Conservation (phyloP, 2,113 vertebrate species). For the Carettochelys insculpta region DNA sequence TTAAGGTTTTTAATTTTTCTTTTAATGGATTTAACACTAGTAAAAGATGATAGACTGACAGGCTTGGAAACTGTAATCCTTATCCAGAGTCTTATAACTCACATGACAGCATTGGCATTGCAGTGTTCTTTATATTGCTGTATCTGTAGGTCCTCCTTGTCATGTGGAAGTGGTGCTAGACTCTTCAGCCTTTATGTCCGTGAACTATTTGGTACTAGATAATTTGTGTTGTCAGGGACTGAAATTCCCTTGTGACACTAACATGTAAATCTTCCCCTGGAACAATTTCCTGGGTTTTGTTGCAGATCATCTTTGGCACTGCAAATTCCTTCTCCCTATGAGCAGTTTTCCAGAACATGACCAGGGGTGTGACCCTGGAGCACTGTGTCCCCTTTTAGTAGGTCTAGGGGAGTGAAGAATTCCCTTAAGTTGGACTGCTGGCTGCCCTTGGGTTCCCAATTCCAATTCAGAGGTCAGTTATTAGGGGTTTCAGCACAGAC, state of each 20-base stretch:
- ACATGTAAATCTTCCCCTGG: background rate
- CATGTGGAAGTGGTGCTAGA: fast-evolving
- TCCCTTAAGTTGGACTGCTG: background rate
- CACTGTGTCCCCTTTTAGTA: background rate
- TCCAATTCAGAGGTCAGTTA: background rate
- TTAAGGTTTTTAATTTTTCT: background rate
- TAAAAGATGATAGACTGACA: background rate
- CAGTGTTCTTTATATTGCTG: fast-evolving
- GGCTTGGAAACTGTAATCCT: fast-evolving
- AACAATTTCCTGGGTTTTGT: background rate
- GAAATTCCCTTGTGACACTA: background rate
- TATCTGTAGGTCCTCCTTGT: fast-evolving
- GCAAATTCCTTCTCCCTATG: background rate
- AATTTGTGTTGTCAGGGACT: background rate
- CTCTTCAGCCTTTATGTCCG: background rate
- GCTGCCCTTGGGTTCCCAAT: background rate
- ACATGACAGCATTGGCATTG: background rate
- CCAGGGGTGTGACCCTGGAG: fast-evolving
- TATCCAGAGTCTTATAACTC: background rate
- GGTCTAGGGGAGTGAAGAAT: fast-evolving
- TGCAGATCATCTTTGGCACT: fast-evolving
- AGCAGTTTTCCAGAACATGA: fast-evolving
- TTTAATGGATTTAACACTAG: background rate
- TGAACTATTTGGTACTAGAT: fast-evolving
- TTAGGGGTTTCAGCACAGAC: background rate